phyloP scores from a whole-genome alignment of 2,888 invertebrate genomes.

The Amphipyra tragopoginis region DNA sequence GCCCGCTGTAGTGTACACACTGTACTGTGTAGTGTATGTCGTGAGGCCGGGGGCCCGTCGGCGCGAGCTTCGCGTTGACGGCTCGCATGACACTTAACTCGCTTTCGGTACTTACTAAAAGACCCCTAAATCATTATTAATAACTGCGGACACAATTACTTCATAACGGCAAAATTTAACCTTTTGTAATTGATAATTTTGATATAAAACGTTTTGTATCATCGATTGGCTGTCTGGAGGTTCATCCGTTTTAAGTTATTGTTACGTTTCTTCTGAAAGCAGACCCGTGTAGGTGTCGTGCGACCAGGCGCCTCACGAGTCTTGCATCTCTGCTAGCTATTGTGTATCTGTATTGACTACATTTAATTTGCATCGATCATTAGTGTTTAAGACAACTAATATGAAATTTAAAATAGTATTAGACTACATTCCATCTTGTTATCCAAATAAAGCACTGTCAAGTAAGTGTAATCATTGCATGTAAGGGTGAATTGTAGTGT shows the following conservation, averaged over 20 bases:
- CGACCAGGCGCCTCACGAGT: conserved; percentile 54
- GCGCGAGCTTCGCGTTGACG: conserved; percentile 26
- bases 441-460: conserved; percentile 23
- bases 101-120: conserved; percentile 33
- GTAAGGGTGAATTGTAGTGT: conserved; percentile 27
- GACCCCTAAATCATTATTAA: not conserved
- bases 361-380: conserved; percentile 34
- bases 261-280: conserved; percentile 12
- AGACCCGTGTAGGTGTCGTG: conserved; percentile 50
- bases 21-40: not conserved
- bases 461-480: conserved; percentile 37
- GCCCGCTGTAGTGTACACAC: conserved; percentile 38
- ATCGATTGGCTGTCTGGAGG: conserved; percentile 24
- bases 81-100: conserved; percentile 58
- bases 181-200: not conserved
- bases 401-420: conserved; percentile 1
- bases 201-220: conserved; percentile 1
- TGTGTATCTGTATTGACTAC: conserved; percentile 45
- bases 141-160: conserved; percentile 9
- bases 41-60: conserved; percentile 30
- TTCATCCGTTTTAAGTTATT: conserved; percentile 11
- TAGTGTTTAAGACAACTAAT: conserved; percentile 10
- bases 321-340: conserved; percentile 40
- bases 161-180: conserved; percentile 12
- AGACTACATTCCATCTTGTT: conserved; percentile 1